These are phyloP conservation scores for Plecturocebus donacophilus DNA, from an alignment of 2,113 vertebrate species.

Conservation along the genomic window DNA sequence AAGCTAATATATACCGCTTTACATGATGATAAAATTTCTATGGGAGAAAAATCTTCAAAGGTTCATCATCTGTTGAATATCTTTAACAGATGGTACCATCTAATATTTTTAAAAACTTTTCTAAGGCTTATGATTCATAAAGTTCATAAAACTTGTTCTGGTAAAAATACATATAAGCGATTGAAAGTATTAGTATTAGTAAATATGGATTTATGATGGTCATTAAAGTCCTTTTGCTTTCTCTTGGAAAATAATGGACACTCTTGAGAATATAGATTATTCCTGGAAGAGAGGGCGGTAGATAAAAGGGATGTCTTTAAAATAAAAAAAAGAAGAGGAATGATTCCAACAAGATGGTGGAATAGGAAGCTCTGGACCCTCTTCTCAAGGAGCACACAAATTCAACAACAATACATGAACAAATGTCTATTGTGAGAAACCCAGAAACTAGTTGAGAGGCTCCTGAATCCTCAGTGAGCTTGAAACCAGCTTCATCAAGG, in stretches of 20 bases:
- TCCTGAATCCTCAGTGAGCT: background rate
- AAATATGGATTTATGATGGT: background rate
- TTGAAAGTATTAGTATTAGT: background rate
- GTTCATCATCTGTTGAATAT: background rate
- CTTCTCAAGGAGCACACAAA: background rate
- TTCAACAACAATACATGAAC: background rate
- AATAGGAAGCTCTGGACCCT: background rate
- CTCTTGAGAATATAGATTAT: background rate
- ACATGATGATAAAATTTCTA: background rate
- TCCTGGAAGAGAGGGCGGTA: background rate
- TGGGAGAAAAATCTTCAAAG: background rate
- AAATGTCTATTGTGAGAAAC: background rate
- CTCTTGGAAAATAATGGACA: background rate
- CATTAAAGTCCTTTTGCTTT: background rate
- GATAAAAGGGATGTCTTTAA: background rate
- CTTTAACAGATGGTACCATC: slow-evolving; percentile 17
- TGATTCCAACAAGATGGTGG: background rate
- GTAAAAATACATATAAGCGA: background rate
- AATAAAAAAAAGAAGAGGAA: background rate
- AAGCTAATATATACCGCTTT: background rate
- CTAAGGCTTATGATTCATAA: slow-evolving; percentile 33
- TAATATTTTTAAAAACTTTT: background rate
- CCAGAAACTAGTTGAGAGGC: background rate
- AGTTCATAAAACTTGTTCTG: background rate
- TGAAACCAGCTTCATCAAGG: background rate